Evolutionary conservation across 2,113 vertebrate species (phyloP), one percentile per base, ranked within the genome.

Genomic region (Ellobius talpinus): DNA sequence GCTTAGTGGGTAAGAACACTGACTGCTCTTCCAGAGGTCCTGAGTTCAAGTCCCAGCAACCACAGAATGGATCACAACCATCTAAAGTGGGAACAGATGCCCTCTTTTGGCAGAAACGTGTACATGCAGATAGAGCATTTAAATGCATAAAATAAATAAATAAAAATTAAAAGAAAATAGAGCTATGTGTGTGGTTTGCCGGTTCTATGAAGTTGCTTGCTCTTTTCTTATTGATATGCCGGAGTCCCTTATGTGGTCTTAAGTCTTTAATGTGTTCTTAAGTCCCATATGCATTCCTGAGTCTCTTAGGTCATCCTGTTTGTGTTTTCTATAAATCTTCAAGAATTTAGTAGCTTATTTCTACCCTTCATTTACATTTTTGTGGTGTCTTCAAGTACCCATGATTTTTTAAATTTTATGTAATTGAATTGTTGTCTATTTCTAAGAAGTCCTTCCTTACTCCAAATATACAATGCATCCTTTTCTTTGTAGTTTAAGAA

Each of bases 391-490:
- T 36, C 24, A 6, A 58, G 36, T 42, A 19, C n/a, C 16, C 33
- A 33, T 66, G 55, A 55, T 2, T 73, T 89, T 95, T 86, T n/a
- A 72, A 78, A 74, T 77, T 74, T 85, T 65, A 92, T 73, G 16
- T 47, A 89, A 78, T 74, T n/a, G n/a, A 70, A 31, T 89, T 81
- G 91, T 91, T 81, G 26, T 88, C 6, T 39, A 63, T 87, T 87
- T 93, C 73, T 73, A 66, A 61, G 26, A 68, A 72, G 52, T 74
- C 58, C 52, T 95, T 86, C 39, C 33, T 26, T 89, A 79, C 31
- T 86, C 31, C 29, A 66, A 73, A 16, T 47, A 23, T 12, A 74
- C 89, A 66, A 63, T 84, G 39, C 14, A 65, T 66, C 76, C 77
- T 81, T 79, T 96, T 26, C 8, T 55, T 39, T 93, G n/a, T 45